Base-by-base conservation (phyloP, 2,888 invertebrate species). In the Penaeus monodon region DNA sequence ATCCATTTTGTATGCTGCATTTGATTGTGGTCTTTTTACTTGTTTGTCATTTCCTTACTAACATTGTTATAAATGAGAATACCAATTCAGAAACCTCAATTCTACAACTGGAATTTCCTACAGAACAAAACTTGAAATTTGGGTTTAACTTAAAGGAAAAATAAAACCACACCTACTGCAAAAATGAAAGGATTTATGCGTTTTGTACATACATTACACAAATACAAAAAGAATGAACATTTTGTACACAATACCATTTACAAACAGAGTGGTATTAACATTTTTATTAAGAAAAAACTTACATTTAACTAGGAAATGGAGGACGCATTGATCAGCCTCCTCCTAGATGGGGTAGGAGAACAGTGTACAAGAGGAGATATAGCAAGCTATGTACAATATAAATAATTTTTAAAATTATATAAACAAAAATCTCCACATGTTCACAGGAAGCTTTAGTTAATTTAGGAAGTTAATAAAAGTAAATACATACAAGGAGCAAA, bases 161-260 rank as follows among this genome's bases (percentile, higher is more conserved):
- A 88, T 80, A 44, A 84, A 88, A 88, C 65, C 65, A 33, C 24
- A 33, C 29, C 24, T 88, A 88, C 88, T 88, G 88, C 88, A 88
- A 88, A 88, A 88, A 84, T 88, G 88, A 88, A 84, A 88, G 84
- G 88, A 84, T 88, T 88, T 88, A 88, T 88, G 88, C 88, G 57
- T 88, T 88, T 88, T 88, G 84, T 88, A 88, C 88, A 88, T 88
- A 88, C 88, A 88, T 88, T 88, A 88, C 88, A 88, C 88, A 88
- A 88, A 88, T 88, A 88, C 88, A 88, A 88, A 88, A 88, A 88
- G 88, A 88, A 88, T 88, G 88, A 88, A 84, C 88, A 88, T 81
- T 88, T 88, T 88, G 88, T 88, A 88, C 88, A 88, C 88, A 88
- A 88, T 88, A 88, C 88, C 88, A 87, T 88, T 80, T 88, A 88